These are phyloP conservation scores for Oasisia sp. DNA, from an alignment of 2,888 invertebrate species.

Conservation along the genomic window DNA sequence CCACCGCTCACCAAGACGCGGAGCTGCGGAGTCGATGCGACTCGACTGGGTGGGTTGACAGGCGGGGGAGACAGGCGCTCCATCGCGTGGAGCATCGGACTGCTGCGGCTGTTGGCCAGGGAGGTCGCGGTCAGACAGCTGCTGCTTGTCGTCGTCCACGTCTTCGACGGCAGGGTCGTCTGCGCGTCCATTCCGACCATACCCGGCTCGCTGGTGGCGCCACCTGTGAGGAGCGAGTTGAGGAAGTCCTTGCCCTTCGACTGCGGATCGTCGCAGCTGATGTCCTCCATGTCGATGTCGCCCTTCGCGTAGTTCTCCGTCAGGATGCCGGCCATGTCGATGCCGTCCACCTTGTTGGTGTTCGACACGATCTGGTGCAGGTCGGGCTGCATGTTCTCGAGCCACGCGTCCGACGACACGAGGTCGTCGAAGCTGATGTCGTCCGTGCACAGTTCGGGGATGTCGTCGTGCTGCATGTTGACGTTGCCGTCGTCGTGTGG, in stretches of 20 bases:
- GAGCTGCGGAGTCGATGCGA: background rate
- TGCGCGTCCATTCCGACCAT: background rate
- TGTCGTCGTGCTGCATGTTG: background rate
- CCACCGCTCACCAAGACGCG: background rate
- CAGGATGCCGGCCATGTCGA: background rate
- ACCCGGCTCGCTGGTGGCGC: background rate
- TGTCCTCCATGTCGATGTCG: background rate
- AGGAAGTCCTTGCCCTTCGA: constrained; percentile 4
- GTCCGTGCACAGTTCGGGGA: constrained; percentile 24
- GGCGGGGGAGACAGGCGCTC: background rate
- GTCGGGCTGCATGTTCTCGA: background rate
- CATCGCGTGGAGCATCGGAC: background rate
- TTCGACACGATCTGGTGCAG: background rate
- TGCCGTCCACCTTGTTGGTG: background rate
- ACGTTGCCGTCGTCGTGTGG: background rate
- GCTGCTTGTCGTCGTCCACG: constrained; percentile 3
- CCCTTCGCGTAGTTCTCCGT: background rate
- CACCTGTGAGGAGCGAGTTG: background rate
- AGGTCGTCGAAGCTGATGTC: constrained; percentile 24
- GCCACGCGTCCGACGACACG: constrained; percentile 21
- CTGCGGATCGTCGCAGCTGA: background rate
- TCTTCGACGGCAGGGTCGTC: background rate
- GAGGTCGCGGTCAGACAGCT: background rate
- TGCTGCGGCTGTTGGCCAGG: constrained; percentile 4
- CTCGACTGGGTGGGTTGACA: background rate